These are phyloP conservation scores for Microtus montanus DNA, from an alignment of 2,113 vertebrate species.

Conservation along the genomic window DNA sequence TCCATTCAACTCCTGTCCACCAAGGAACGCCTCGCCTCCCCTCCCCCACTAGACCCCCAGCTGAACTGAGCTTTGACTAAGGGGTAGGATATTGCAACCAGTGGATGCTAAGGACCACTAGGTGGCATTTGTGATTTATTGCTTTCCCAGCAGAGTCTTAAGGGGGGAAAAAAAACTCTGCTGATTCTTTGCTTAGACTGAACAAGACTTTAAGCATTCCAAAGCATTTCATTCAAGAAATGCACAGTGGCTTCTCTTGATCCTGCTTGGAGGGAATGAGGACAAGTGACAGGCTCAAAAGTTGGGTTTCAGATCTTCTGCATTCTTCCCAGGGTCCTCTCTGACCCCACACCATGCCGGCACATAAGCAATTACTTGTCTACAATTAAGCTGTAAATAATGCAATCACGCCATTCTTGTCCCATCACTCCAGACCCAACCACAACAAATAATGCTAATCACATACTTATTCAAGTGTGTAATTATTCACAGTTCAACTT, in stretches of 20 bases:
- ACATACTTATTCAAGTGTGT: conserved; percentile 90
- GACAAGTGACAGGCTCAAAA: conserved; percentile 66
- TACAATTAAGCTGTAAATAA: conserved; percentile 91
- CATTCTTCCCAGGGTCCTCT: conserved; percentile 76
- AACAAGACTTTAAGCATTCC: conserved; percentile 80
- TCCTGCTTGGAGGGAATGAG: conserved; percentile 54
- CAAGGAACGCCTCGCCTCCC: not conserved
- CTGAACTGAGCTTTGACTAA: not conserved
- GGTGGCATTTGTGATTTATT: conserved; percentile 91
- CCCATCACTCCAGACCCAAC: conserved; percentile 86
- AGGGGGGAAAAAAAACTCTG: not conserved
- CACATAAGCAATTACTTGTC: conserved; percentile 88
- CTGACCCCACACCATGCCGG: conserved; percentile 82
- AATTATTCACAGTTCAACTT: conserved; percentile 92
- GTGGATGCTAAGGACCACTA: conserved; percentile 82
- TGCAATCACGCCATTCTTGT: conserved; percentile 90
- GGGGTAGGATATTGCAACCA: conserved; percentile 43
- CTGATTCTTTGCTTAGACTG: conserved; percentile 74
- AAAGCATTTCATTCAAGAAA: conserved; percentile 79
- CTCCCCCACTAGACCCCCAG: not conserved
- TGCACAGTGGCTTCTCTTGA: conserved; percentile 61
- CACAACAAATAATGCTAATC: conserved; percentile 90
- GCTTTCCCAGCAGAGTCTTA: conserved; percentile 59
- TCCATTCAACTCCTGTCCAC: not conserved
- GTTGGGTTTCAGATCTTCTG: conserved; percentile 76